Conservation (phyloP, 1,140 invertebrate genomes). For the Hylaeus anthracinus region DNA sequence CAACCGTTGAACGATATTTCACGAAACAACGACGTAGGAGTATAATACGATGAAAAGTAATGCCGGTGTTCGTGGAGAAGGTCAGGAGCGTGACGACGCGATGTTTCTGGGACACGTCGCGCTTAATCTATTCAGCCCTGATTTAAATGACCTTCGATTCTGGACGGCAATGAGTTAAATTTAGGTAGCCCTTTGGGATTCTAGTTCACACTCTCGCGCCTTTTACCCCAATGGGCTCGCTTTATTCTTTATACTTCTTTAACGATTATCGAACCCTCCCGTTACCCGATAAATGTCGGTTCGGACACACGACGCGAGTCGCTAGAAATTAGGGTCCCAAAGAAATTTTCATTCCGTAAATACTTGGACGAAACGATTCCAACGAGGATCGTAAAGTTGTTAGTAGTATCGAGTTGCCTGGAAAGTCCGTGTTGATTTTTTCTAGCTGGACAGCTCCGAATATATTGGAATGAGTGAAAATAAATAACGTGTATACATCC, state of each 20-base stretch:
- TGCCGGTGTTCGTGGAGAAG: neutral
- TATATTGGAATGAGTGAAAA: too few species aligned
- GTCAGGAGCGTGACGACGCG: constrained; percentile 23
- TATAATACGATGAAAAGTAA: constrained; percentile 10
- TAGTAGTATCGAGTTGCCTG: too few species aligned
- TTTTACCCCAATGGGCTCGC: neutral
- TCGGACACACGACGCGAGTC: neutral
- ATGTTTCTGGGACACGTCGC: constrained; percentile 39
- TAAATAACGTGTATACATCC: too few species aligned
- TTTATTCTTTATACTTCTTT: constrained; percentile 40
- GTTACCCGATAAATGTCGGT: constrained; percentile 10
- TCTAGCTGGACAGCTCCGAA: too few species aligned
- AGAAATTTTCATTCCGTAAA: too few species aligned
- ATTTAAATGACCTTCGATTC: constrained; percentile 45
- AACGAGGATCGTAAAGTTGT: too few species aligned
- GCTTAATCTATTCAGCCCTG: constrained; percentile 44
- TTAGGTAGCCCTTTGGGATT: constrained; percentile 44
- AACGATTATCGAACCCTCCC: constrained; percentile 17
- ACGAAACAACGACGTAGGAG: neutral
- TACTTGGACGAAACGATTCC: too few species aligned
- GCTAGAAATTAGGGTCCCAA: neutral
- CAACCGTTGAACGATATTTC: too few species aligned
- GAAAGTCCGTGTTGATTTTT: too few species aligned
- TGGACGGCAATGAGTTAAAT: constrained; percentile 46
- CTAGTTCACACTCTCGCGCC: constrained; percentile 7